Percentiles rank a stretch among this genome's conserved stretches.
These are phyloP conservation scores for Callosobruchus maculatus DNA, from an alignment of 2,888 invertebrate species.

Conservation along the genomic window DNA sequence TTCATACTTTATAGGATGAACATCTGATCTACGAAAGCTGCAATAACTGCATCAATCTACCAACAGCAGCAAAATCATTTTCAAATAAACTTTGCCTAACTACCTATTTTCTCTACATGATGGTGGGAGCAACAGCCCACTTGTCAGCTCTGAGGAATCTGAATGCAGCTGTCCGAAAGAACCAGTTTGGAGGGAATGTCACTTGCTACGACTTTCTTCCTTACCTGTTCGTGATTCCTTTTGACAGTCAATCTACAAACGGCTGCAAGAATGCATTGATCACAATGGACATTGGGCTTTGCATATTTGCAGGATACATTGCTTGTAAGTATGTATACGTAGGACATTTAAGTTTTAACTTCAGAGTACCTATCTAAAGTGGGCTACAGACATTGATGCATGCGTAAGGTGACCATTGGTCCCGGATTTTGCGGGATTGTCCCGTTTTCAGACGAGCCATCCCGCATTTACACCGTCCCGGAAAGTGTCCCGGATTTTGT, in stretches of 20 bases:
- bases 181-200: slow-evolving; percentile 10
- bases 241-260: slow-evolving; percentile 12
- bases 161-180: slow-evolving; percentile 6
- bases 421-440: too few species aligned
- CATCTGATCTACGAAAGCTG: background rate
- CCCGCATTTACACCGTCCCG: too few species aligned
- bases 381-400: too few species aligned
- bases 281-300: slow-evolving; percentile 19
- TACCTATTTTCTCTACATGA: slow-evolving; percentile 8
- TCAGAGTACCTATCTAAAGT: too few species aligned
- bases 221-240: slow-evolving; percentile 18
- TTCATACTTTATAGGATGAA: background rate
- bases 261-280: slow-evolving; percentile 14
- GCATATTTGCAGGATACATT: slow-evolving; percentile 20
- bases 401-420: too few species aligned
- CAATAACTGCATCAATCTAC: background rate
- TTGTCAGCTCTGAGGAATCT: slow-evolving; percentile 10
- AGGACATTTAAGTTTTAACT: too few species aligned
- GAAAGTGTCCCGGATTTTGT: too few species aligned
- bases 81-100: background rate
- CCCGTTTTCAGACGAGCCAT: too few species aligned
- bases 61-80: background rate
- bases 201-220: slow-evolving; percentile 17
- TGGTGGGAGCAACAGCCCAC: slow-evolving; percentile 20
- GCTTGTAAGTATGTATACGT: slow-evolving; percentile 20